Percentiles rank a stretch among this genome's conserved stretches.
phyloP scores from a whole-genome alignment of 2,113 vertebrate genomes.

The Heterotilapia buettikoferi region DNA sequence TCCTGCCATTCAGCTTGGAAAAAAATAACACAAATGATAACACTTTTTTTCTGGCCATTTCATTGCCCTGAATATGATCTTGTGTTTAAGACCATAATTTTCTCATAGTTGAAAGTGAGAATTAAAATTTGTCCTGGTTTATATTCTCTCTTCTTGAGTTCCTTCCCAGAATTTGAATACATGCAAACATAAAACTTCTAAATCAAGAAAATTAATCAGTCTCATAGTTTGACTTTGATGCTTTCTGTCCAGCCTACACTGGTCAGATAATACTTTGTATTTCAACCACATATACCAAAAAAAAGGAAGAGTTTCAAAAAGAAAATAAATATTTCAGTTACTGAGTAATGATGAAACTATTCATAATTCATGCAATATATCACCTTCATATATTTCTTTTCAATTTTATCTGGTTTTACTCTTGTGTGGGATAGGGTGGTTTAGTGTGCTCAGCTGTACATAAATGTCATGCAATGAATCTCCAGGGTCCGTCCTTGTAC shows the following conservation, averaged over 20 bases:
- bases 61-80: neutral
- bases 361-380: neutral
- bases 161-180: neutral
- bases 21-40: conserved; percentile 1
- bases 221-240: neutral
- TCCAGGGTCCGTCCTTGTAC: neutral
- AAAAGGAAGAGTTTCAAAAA: neutral
- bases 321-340: neutral
- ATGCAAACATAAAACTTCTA: neutral
- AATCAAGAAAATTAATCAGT: neutral
- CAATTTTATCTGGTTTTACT: neutral
- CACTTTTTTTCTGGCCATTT: neutral
- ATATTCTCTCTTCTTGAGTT: neutral
- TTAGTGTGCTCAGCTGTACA: neutral
- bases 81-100: neutral
- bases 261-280: neutral
- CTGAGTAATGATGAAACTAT: neutral
- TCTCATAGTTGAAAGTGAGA: neutral
- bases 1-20: neutral
- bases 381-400: neutral
- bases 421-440: neutral
- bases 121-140: neutral
- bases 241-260: neutral
- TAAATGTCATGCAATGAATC: neutral
- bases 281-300: neutral